Conservation (phyloP, 2,888 invertebrate genomes). For the Thecocarcelia acutangulata region DNA sequence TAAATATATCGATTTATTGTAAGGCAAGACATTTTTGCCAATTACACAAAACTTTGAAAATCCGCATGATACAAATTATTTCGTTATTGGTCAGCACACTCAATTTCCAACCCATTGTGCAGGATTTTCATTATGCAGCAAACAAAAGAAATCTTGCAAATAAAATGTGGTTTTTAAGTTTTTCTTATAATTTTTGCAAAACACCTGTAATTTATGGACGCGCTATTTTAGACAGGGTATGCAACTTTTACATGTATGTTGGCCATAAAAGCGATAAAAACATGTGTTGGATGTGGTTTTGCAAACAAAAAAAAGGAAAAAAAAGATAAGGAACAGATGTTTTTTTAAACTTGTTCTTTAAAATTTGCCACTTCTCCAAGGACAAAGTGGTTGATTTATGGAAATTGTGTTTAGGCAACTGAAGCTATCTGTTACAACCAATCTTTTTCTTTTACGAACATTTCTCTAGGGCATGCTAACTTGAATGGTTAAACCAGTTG, state of each 20-base stretch:
- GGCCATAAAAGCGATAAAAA: conserved; percentile 8
- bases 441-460: too few species aligned
- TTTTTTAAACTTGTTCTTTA: background rate
- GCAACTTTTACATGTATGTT: conserved; percentile 25
- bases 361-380: background rate
- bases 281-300: background rate
- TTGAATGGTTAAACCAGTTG: too few species aligned
- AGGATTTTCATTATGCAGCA: background rate
- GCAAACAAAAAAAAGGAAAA: conserved; percentile 6
- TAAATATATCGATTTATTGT: too few species aligned
- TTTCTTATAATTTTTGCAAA: conserved; percentile 18
- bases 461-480: too few species aligned
- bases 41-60: too few species aligned
- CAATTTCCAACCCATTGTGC: too few species aligned
- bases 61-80: too few species aligned
- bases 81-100: too few species aligned
- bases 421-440: background rate
- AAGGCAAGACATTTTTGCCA: too few species aligned
- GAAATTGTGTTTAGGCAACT: background rate
- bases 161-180: conserved; percentile 30
- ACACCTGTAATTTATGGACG: conserved; percentile 28
- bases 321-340: conserved; percentile 34
- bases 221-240: conserved; percentile 20
- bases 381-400: background rate
- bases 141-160: conserved; percentile 8